Conservation (phyloP, 1,140 invertebrate genomes). For the Teleogryllus occipitalis region DNA sequence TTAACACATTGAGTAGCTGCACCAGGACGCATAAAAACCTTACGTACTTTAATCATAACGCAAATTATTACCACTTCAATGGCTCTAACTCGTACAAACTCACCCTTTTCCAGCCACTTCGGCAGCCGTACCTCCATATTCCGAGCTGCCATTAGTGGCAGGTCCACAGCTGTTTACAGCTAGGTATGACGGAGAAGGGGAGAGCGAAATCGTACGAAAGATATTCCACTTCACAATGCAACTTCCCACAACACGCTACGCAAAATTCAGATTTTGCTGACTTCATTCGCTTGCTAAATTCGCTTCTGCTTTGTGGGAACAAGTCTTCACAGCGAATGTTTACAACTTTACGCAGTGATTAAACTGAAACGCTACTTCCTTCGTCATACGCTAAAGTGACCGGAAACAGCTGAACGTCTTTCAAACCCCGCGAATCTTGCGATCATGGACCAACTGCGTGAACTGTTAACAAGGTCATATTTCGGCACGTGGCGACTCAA, state of each 20-base stretch:
- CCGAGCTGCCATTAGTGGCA: conserved; percentile 20
- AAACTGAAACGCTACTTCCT: too few relatives aligned
- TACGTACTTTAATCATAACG: neutral
- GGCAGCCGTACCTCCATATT: conserved; percentile 18
- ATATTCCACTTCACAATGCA: conserved; percentile 1
- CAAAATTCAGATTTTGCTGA: too few relatives aligned
- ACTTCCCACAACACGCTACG: neutral
- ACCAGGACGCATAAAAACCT: neutral
- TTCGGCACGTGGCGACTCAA: conserved; percentile 2
- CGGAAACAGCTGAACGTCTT: conserved; percentile 20
- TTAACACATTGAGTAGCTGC: neutral
- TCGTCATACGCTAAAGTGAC: neutral
- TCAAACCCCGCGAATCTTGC: conserved; percentile 15
- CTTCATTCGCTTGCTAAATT: too few relatives aligned
- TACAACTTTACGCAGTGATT: too few relatives aligned
- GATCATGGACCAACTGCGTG: conserved; percentile 16
- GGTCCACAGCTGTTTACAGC: conserved; percentile 20
- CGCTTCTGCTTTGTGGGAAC: too few relatives aligned
- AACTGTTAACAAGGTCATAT: conserved; percentile 16
- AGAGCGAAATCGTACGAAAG: neutral
- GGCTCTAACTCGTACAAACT: neutral
- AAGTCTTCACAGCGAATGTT: too few relatives aligned
- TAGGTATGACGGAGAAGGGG: conserved; percentile 15
- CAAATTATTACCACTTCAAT: neutral
- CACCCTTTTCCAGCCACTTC: conserved; percentile 6